Evolutionary conservation across 2,113 vertebrate species (phyloP), one percentile per base, ranked within the genome.

Genomic region (Scartelaos histophorus): DNA sequence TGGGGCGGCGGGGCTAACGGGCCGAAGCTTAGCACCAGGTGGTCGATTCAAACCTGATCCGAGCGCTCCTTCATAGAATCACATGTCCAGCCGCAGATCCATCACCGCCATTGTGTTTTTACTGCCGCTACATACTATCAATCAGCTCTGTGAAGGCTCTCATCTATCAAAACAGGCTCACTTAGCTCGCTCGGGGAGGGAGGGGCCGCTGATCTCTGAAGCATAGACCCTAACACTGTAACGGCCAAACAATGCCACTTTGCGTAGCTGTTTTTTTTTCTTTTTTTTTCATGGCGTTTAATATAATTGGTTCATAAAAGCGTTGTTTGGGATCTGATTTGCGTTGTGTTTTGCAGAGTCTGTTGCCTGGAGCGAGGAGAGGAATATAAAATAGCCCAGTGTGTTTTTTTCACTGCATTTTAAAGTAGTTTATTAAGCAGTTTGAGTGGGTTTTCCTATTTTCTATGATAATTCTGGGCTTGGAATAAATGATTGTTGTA

Each of bases 111-210:
- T 13, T 58, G 73, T 76, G 66, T 66, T 78, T 74, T 66, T 64
- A 46, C 66, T 69, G 74, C 34, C 17, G 29, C 51, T 21, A 68
- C 70, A 67, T 43, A 53, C 60, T 24, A 67, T 57, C 3, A 4
- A 62, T 22, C 38, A 15, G 16, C 2, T 17, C 54, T 24, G 9
- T 22, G 46, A 54, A 56, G 62, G 22, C 3, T 22, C 24, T 46
- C 66, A 71, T 84, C 35, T 49, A 46, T 73, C 62, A 77, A 17
- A 62, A 46, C 2, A 71, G 66, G 2, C 60, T 3, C 46, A 69
- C 69, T 67, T 43, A 74, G 61, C 61, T 43, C 17, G 15, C 6
- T 1, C 58, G 7, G 25, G 24, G 58, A 25, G 34, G 61, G 61
- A 64, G 61, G 15, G 34, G 34, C 17, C 3, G 19, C 22, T 60